A percentile compares a stretch with the other conserved stretches of the same genome.
These are phyloP conservation scores for Natrix natrix DNA, from an alignment of 2,797 vertebrate genomes.

Conservation along the genomic window DNA sequence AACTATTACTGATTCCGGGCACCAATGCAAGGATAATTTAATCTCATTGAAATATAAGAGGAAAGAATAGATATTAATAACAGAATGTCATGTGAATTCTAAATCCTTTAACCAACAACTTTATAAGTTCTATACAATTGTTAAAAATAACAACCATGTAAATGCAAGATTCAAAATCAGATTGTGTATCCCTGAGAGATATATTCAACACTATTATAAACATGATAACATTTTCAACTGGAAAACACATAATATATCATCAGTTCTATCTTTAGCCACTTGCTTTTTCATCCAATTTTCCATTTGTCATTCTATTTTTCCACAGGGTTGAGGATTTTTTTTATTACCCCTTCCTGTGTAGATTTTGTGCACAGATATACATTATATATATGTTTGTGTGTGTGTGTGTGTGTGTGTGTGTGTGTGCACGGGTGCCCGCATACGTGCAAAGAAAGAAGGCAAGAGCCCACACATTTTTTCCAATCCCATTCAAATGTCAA, in stretches of 20 bases:
- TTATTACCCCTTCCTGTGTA: neutral
- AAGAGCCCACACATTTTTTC: slow-evolving; percentile 18
- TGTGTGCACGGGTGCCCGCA: too few species aligned
- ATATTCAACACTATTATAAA: neutral
- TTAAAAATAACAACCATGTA: neutral
- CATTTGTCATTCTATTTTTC: neutral
- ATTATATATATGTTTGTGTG: too few species aligned
- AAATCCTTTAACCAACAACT: neutral
- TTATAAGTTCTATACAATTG: neutral
- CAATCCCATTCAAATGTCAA: slow-evolving; percentile 12
- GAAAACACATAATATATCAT: neutral
- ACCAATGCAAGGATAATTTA: neutral
- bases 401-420: too few species aligned
- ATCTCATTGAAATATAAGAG: neutral
- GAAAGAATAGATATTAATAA: neutral
- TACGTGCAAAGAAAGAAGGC: neutral
- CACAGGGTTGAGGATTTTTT: neutral
- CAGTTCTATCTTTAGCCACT: neutral
- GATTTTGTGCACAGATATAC: too few species aligned
- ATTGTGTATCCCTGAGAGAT: neutral
- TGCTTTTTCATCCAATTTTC: neutral
- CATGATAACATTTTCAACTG: neutral
- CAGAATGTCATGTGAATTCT: neutral
- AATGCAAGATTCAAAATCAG: neutral
- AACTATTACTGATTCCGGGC: neutral